Base-by-base conservation (phyloP, 2,888 invertebrate genomes). In the Drosophila tanythrix region DNA sequence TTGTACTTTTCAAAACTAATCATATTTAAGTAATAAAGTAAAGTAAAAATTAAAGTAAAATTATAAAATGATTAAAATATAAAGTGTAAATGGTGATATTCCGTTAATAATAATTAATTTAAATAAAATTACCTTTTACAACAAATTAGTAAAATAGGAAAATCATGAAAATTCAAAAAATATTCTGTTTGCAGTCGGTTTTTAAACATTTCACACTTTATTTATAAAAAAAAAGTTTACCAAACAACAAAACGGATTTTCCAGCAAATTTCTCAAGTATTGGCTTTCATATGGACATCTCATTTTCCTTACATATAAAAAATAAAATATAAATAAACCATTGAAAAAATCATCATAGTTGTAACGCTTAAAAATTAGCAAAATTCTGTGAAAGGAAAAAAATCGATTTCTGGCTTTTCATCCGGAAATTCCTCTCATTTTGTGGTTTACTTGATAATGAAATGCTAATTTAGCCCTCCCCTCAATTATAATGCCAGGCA, bases 401-500 rank as follows among this genome's bases (percentile, higher is more conserved):
- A 46, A 46, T 46, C 46, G 13, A 46, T 46, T 8, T 4, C 7
- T 4, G 46, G 8, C 25, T 8, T 46, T 46, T 4, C 4, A 2
- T 25, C 2, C 25, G 25, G 46, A 46, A 25, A 4, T 46, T 25
- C 15, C 8, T 25, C 15, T 25, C 15, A 55, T 10, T 35, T 51
- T 6, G 27, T 15, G 7, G 10, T 2, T 51, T n/a, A 18, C 51
- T 63, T 48, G 18, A 50, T 61, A 38, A 57, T 66, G 31, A 61
- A 50, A 43, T 50, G 36, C 10, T 5, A 61, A 15, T 51, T 52
- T 18, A 21, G 36, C 31, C 46, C 29, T 43, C 40, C 25, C 4
- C 18, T 13, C 31, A 15, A 40, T 80, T 79, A 29, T 57, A 68
- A 84, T 80, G 75, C 79, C 53, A 21, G 43, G 7, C 66, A 67